Conservation (phyloP, 2,113 vertebrate species). For the Mormoops blainvillei region DNA sequence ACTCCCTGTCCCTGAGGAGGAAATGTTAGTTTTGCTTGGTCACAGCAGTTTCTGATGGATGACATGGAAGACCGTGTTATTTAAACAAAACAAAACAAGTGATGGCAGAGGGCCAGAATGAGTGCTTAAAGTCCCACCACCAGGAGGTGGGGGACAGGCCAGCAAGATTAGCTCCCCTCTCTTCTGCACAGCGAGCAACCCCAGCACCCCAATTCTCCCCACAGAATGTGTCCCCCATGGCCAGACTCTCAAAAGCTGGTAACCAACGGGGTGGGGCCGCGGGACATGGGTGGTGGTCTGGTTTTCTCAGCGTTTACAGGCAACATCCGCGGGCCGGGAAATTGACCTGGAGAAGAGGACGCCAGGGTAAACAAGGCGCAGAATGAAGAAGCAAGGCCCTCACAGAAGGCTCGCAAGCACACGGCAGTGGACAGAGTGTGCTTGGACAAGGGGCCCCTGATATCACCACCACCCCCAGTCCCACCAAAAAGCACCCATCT, state of each 20-base stretch:
- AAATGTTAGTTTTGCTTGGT: background rate
- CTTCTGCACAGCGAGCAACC: background rate
- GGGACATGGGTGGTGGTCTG: background rate
- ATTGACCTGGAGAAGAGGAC: background rate
- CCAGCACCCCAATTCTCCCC: background rate
- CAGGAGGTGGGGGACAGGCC: background rate
- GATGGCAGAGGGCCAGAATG: background rate
- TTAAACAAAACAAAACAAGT: background rate
- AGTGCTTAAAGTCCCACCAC: background rate
- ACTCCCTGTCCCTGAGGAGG: background rate
- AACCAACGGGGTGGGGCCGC: accelerated
- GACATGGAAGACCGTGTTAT: accelerated
- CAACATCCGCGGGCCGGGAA: accelerated
- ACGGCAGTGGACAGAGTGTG: no score
- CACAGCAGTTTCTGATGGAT: background rate
- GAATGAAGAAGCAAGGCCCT: background rate
- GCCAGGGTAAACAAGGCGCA: background rate
- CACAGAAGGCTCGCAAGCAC: accelerated
- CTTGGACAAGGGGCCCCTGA: background rate
- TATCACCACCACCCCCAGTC: background rate
- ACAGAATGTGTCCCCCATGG: accelerated
- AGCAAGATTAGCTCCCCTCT: background rate
- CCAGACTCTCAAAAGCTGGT: background rate
- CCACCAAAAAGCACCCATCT: background rate
- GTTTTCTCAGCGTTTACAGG: background rate